These are phyloP conservation scores for Trichoplax adhaerens DNA, from an alignment of 37 sponge, comb jelly and placozoan genomes.

Conservation along the genomic window DNA sequence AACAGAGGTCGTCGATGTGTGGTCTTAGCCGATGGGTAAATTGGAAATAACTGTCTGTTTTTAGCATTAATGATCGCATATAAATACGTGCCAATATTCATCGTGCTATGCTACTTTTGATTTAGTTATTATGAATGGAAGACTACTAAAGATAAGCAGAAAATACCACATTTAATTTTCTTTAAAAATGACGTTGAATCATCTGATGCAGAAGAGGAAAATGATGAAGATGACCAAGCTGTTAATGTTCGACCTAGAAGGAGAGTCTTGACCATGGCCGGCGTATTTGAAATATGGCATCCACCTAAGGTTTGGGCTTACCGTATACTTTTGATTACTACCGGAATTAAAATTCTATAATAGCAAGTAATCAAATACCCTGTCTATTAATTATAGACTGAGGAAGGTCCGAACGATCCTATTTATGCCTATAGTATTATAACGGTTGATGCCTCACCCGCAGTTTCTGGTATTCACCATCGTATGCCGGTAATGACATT, in stretches of 20 bases:
- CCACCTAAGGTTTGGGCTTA: background rate
- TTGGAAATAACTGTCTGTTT: background rate
- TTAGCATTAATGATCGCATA: too few relatives aligned
- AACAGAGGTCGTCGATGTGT: slow-evolving; percentile 63
- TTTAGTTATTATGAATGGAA: slow-evolving; percentile 63
- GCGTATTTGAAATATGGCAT: slow-evolving; percentile 61
- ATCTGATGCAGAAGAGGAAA: slow-evolving; percentile 1
- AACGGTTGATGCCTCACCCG: slow-evolving; percentile 52
- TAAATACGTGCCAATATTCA: background rate
- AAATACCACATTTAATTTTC: slow-evolving; percentile 57
- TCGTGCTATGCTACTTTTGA: background rate
- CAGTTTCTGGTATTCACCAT: slow-evolving; percentile 49
- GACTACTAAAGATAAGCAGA: slow-evolving; percentile 8
- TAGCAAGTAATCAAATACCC: too few relatives aligned
- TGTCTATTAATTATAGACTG: too few relatives aligned
- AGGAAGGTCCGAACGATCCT: background rate
- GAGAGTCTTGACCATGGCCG: slow-evolving; percentile 72
- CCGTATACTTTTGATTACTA: too few relatives aligned
- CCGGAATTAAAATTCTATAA: too few relatives aligned
- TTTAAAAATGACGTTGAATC: slow-evolving; percentile 15
- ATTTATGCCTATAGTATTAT: slow-evolving; percentile 66
- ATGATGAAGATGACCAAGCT: slow-evolving; percentile 10
- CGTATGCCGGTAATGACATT: slow-evolving; percentile 51
- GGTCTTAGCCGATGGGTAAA: slow-evolving; percentile 58
- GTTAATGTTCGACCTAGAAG: background rate